These are phyloP conservation scores for Lepidocyrtinus sp. DNA, from an alignment of 2,888 invertebrate genomes.

Conservation along the genomic window DNA sequence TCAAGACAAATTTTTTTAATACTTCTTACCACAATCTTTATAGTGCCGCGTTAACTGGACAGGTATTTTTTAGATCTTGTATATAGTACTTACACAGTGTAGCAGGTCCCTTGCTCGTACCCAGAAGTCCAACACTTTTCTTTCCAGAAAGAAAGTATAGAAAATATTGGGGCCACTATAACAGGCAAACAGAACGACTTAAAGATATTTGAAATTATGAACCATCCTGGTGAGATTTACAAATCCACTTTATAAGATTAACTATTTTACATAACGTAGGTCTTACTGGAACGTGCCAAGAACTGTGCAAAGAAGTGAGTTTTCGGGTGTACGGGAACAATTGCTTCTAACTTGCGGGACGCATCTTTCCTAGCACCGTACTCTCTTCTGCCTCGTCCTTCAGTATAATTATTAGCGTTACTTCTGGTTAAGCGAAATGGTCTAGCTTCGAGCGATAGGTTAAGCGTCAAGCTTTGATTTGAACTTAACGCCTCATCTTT, in stretches of 20 bases:
- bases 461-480: too few relatives aligned
- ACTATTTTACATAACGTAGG: not conserved
- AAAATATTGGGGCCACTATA: constrained; percentile 64
- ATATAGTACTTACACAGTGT: constrained; percentile 50
- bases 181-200: too few relatives aligned
- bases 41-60: too few relatives aligned
- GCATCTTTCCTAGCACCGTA: not conserved
- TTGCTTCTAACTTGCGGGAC: constrained; percentile 49
- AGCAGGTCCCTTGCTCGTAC: constrained; percentile 68
- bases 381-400: not conserved
- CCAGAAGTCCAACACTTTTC: constrained; percentile 68
- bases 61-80: too few relatives aligned
- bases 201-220: not conserved
- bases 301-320: constrained; percentile 59
- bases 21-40: too few relatives aligned
- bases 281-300: constrained; percentile 64
- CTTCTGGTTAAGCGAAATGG: too few relatives aligned
- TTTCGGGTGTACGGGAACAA: constrained; percentile 57
- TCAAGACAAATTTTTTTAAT: too few relatives aligned
- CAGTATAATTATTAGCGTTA: constrained; percentile 1
- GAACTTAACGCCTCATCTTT: too few relatives aligned
- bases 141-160: constrained; percentile 65
- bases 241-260: not conserved
- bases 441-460: too few relatives aligned
- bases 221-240: not conserved